These are phyloP conservation scores for Pteronotus mesoamericanus DNA, from an alignment of 2,797 vertebrate genomes.

Conservation along the genomic window DNA sequence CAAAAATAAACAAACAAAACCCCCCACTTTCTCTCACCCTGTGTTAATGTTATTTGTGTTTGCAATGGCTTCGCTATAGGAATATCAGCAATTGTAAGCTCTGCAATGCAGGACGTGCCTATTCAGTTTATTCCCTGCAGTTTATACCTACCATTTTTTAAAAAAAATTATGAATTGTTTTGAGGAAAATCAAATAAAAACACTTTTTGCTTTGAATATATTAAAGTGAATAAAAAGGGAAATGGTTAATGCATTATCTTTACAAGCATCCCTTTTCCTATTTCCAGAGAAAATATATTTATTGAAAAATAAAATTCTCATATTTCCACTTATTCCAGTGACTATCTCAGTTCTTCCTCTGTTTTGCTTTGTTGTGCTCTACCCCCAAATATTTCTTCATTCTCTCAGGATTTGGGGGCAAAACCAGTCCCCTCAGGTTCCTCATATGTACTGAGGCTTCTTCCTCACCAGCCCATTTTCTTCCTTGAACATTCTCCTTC, in stretches of 20 bases:
- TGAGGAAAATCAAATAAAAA: not conserved
- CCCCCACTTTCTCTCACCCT: not conserved
- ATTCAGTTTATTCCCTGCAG: not conserved
- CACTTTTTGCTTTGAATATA: not conserved
- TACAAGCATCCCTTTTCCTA: not conserved
- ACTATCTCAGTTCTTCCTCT: not conserved
- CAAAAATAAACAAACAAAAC: not conserved
- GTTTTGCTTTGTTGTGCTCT: not conserved
- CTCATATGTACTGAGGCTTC: not conserved
- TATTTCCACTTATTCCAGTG: not conserved
- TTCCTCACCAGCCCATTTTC: not conserved
- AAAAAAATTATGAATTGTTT: not conserved
- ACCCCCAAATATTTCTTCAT: not conserved
- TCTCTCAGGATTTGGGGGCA: not conserved
- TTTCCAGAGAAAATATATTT: not conserved
- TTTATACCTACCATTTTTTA: not conserved
- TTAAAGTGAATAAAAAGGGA: not conserved
- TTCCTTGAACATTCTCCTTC: not conserved
- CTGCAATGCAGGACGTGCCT: fast-evolving
- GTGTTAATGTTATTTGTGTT: fast-evolving
- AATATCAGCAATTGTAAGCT: not conserved
- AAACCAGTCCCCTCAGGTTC: not conserved
- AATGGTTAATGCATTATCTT: not conserved
- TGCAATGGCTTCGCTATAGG: not conserved
- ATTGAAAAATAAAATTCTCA: not conserved